These are phyloP conservation scores for Pseudopodoces humilis DNA, from an alignment of 2,113 vertebrate genomes.

Conservation along the genomic window DNA sequence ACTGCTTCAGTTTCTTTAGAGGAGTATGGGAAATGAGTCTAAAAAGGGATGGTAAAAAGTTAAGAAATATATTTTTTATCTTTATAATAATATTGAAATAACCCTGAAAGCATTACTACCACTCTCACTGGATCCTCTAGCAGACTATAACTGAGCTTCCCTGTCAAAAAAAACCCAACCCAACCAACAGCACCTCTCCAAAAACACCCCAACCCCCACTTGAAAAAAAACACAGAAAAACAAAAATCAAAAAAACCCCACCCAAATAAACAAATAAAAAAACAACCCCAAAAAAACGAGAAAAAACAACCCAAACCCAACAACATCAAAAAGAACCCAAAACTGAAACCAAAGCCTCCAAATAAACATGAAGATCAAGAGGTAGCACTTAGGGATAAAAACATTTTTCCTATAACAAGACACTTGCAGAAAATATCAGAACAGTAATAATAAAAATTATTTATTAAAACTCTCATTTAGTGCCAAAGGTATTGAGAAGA, in stretches of 20 bases:
- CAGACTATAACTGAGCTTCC: neutral
- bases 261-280: neutral
- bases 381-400: neutral
- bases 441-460: neutral
- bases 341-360: too few species aligned
- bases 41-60: neutral
- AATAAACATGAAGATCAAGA: neutral
- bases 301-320: neutral
- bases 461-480: neutral
- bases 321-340: neutral
- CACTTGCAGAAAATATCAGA: neutral
- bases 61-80: neutral
- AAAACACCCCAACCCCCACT: fast-evolving
- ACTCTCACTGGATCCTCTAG: neutral
- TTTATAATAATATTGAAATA: neutral
- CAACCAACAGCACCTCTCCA: neutral
- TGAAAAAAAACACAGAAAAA: neutral
- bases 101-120: neutral
- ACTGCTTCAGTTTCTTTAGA: neutral
- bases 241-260: too few species aligned
- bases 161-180: neutral
- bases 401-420: neutral
- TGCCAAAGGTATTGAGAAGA: neutral
- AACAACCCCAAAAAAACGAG: neutral
- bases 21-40: neutral